Base-by-base conservation (phyloP, 2,888 invertebrate genomes). In the Ctenicera cuprea region DNA sequence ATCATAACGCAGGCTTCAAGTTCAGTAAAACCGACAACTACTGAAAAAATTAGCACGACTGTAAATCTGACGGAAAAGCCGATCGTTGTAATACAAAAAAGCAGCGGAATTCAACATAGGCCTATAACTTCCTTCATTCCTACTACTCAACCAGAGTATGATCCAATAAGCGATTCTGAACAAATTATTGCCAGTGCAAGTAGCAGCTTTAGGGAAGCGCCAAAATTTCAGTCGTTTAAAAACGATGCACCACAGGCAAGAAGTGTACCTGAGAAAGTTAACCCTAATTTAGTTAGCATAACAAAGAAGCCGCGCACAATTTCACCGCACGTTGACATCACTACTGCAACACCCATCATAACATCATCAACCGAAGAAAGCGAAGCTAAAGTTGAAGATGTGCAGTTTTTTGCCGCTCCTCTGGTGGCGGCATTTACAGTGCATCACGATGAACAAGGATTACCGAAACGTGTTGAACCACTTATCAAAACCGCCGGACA, bases 351-450 rank as follows among this genome's bases (percentile, higher is more conserved):
- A 0, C 90, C 91, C 0, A 90, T 90, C 0, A 91, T 91, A 2
- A 91, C 91, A 0, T 89, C 90, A 65, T 92, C 93, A n/a, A 93
- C 92, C 0, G 86, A 92, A 91, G 83, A 93, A 65, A 92, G 90
- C 69, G 91, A 92, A 84, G 90, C 85, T 4, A 86, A 92, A 78
- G 92, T 92, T 1, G 90, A 91, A 80, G 90, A 92, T 82, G 94
- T 95, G 0, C 94, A 95, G 85, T 94, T 95, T 62, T 94, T 93
- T 82, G 92, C 93, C 78, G 95, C 95, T 1, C 95, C 95, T 0
- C 84, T 95, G 72, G 93, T 95, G 0, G 94, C 95, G 1, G 95
- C 95, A 0, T 95, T 95, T 82, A 95, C 95, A 0, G 94, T 95
- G 0, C 94, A 95, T 77, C 93, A 95, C 85, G 95, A 95, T 82